A percentile compares a stretch with the other conserved stretches of the same genome.
phyloP scores from a whole-genome alignment of 2,797 vertebrate genomes.

The Tadarida brasiliensis region DNA sequence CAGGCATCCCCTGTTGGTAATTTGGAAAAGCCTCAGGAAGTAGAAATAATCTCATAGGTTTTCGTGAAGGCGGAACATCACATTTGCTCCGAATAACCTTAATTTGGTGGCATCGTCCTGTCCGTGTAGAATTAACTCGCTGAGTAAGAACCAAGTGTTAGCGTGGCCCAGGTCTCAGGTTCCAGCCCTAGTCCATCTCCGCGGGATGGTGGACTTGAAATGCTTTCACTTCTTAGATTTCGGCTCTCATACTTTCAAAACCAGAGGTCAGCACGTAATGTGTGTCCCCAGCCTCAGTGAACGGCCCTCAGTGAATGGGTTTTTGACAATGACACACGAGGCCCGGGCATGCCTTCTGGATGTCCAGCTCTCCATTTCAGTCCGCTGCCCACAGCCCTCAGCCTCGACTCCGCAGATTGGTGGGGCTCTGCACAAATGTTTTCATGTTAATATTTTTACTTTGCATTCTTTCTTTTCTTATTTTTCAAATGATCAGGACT shows the following conservation, averaged over 20 bases:
- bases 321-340: background rate
- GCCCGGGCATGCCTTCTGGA: background rate
- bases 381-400: background rate
- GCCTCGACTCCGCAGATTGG: background rate
- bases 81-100: background rate
- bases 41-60: background rate
- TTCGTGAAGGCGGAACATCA: background rate
- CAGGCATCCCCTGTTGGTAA: background rate
- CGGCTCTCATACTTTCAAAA: background rate
- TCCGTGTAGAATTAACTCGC: rapidly evolving
- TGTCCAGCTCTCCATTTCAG: background rate
- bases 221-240: background rate
- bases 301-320: too few species aligned
- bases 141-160: background rate
- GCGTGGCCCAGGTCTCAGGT: rapidly evolving
- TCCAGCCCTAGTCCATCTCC: too few species aligned
- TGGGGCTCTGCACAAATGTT: background rate
- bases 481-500: background rate
- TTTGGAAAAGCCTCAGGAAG: background rate
- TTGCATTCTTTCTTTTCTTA: background rate
- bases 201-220: too few species aligned
- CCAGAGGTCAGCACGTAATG: rapidly evolving
- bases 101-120: background rate
- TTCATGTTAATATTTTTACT: background rate
- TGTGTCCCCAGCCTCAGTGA: background rate